These are phyloP conservation scores for Drosophila pruinosa DNA, from an alignment of 1,140 invertebrate species.

Conservation along the genomic window DNA sequence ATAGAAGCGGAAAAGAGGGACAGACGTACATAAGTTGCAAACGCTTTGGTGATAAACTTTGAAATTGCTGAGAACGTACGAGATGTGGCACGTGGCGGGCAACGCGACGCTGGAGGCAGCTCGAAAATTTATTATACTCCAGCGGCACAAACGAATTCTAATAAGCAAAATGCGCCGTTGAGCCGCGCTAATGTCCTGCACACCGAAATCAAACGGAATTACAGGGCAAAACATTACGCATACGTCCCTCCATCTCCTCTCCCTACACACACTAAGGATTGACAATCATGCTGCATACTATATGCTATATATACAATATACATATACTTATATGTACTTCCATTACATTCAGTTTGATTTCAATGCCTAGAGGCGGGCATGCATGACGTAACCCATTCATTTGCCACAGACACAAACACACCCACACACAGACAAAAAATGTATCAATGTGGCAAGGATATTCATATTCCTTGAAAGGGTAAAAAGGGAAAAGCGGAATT, in stretches of 20 bases:
- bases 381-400: slow-evolving; percentile 70
- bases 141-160: slow-evolving; percentile 78
- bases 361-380: slow-evolving; percentile 41
- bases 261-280: slow-evolving; percentile 22
- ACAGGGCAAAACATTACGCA: slow-evolving; percentile 44
- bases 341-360: slow-evolving; percentile 50
- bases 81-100: slow-evolving; percentile 24
- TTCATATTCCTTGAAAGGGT: slow-evolving; percentile 20
- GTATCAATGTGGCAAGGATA: slow-evolving; percentile 22
- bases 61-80: slow-evolving; percentile 61
- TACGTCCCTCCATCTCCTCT: no score
- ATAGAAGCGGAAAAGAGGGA: slow-evolving; percentile 11
- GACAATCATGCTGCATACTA: slow-evolving; percentile 15
- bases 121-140: slow-evolving; percentile 76
- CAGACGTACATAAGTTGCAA: slow-evolving; percentile 57
- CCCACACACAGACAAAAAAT: slow-evolving; percentile 1
- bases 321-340: slow-evolving; percentile 42
- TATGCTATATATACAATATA: slow-evolving; percentile 37
- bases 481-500: slow-evolving; percentile 12
- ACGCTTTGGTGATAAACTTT: slow-evolving; percentile 79
- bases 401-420: slow-evolving; percentile 28
- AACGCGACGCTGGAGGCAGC: slow-evolving; percentile 1
- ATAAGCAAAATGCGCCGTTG: slow-evolving; percentile 73
- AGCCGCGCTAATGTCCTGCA: slow-evolving; percentile 65
- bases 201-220: slow-evolving; percentile 60